Evolutionary conservation across 2,113 vertebrate species (phyloP).

Genomic region (Seriola rivoliana): DNA sequence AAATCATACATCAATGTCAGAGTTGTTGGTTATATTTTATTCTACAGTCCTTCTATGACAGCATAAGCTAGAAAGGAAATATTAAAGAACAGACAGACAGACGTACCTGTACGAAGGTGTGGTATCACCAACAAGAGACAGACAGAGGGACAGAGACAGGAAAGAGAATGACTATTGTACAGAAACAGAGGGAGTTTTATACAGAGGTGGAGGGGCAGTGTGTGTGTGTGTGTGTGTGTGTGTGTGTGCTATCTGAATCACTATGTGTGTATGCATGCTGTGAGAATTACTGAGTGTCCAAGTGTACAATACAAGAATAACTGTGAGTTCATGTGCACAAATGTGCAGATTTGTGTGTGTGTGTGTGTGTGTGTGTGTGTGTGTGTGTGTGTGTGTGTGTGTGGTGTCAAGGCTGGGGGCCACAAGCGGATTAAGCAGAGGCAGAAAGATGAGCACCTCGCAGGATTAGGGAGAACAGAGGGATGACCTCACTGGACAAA

Average conservation of each 20-base stretch:
- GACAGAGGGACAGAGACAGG: slow-evolving; percentile 28
- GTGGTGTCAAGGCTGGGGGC: slow-evolving; percentile 55
- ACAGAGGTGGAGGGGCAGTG: slow-evolving; percentile 47
- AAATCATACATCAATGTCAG: not conserved
- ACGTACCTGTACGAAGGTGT: slow-evolving; percentile 70
- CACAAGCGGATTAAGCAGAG: slow-evolving; percentile 78
- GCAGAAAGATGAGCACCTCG: slow-evolving; percentile 81
- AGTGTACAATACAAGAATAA: slow-evolving; percentile 71
- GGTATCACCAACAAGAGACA: slow-evolving; percentile 35
- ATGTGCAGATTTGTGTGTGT: slow-evolving; percentile 27
- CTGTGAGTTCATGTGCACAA: slow-evolving; percentile 49
- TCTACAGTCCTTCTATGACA: not conserved
- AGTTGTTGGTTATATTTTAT: not conserved
- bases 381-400: slow-evolving; percentile 30
- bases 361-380: slow-evolving; percentile 28
- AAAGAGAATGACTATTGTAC: slow-evolving; percentile 48
- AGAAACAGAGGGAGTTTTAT: slow-evolving; percentile 73
- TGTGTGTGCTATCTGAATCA: slow-evolving; percentile 39
- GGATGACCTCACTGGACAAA: slow-evolving; percentile 84
- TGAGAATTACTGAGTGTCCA: slow-evolving; percentile 60
- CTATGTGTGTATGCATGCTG: slow-evolving; percentile 49
- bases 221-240: slow-evolving; percentile 33
- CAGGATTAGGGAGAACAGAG: slow-evolving; percentile 81
- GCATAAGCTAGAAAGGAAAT: not conserved
- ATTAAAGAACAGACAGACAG: not conserved